Percentiles rank a stretch among this genome's conserved stretches.
phyloP scores from a whole-genome alignment of 2,888 invertebrate species.

The Volucella zonaria region DNA sequence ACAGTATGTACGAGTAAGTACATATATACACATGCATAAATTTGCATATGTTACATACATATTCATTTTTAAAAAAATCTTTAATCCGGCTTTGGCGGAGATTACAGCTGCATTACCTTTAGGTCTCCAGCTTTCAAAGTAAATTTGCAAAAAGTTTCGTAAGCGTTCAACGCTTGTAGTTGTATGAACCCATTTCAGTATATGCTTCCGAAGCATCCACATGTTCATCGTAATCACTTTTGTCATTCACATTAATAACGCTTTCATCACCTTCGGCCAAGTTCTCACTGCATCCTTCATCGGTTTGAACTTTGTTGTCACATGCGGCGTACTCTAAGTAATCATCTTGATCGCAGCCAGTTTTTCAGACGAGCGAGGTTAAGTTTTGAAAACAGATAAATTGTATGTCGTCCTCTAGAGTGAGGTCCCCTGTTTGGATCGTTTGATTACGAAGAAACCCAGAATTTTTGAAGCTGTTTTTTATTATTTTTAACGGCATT shows the following conservation, averaged over 20 bases:
- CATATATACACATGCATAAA: no score
- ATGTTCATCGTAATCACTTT: conserved; percentile 2
- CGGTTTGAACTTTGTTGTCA: conserved; percentile 5
- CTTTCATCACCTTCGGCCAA: not conserved
- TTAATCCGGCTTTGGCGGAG: no score
- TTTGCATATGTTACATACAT: no score
- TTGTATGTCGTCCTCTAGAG: conserved; percentile 27
- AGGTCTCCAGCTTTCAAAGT: no score
- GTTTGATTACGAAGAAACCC: conserved; percentile 20
- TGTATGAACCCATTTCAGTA: conserved; percentile 19
- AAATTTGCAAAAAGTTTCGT: no score
- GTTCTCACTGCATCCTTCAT: conserved; percentile 15
- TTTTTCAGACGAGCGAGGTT: not conserved
- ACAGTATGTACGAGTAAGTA: no score
- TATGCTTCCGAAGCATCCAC: conserved; percentile 17
- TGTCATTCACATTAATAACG: not conserved
- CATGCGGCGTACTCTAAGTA: conserved; percentile 11
- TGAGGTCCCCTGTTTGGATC: conserved; percentile 16
- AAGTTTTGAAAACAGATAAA: conserved; percentile 28
- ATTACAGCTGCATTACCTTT: no score
- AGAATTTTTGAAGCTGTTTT: conserved; percentile 10
- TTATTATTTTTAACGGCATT: not conserved
- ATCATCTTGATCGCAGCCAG: conserved; percentile 14
- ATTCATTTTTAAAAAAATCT: no score
- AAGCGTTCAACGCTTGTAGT: conserved; percentile 6